These are phyloP conservation scores for Cheilosia variabilis DNA, from an alignment of 2,888 invertebrate species.

Conservation along the genomic window DNA sequence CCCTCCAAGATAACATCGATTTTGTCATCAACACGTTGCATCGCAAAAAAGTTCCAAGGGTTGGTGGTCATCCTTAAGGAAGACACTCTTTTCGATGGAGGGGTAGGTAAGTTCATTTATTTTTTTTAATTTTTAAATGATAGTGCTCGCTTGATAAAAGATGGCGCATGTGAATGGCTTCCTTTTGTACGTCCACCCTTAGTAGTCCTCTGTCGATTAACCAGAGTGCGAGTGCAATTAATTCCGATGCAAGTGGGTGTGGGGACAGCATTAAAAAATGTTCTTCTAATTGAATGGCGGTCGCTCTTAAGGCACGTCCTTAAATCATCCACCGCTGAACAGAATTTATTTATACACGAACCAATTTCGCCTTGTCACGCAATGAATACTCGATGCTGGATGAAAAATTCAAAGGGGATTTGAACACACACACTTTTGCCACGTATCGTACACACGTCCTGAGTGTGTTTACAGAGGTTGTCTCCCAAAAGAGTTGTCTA, in stretches of 20 bases:
- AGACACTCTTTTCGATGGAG: background rate
- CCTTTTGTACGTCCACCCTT: background rate
- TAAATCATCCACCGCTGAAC: background rate
- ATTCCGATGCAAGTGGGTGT: background rate
- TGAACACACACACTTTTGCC: conserved; percentile 27
- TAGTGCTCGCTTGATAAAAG: conserved; percentile 5
- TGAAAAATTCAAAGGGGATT: conserved; percentile 26
- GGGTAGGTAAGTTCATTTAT: background rate
- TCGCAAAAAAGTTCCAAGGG: conserved; percentile 5
- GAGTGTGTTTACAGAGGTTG: conserved; percentile 17
- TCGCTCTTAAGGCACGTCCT: background rate
- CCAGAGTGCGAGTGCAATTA: background rate
- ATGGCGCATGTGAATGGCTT: background rate
- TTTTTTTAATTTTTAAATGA: conserved; percentile 21
- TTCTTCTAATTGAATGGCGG: background rate
- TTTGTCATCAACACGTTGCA: conserved; percentile 67
- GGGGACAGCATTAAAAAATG: background rate
- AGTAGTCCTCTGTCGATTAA: background rate
- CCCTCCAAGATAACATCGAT: conserved; percentile 58
- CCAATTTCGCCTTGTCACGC: conserved; percentile 6
- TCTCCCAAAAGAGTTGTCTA: conserved; percentile 1
- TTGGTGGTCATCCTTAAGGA: background rate
- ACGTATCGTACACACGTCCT: conserved; percentile 9
- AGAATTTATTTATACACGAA: background rate
- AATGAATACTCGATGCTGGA: conserved; percentile 16